A percentile compares a stretch with the other conserved stretches of the same genome.
Conservation (phyloP, 2,888 invertebrate species). For the Conops quadrifasciatus region DNA sequence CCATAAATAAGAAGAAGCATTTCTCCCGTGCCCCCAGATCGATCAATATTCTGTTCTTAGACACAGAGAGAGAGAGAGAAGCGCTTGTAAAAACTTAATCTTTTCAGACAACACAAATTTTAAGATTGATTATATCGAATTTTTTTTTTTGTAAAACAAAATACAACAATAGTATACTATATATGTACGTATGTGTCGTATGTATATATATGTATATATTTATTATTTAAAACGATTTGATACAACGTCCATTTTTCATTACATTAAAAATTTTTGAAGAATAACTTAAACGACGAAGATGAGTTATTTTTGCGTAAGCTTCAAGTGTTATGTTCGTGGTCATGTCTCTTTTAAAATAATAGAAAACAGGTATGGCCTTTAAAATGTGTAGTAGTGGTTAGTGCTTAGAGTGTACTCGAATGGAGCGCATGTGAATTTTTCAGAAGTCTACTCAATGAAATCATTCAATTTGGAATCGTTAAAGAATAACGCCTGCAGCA, state of each 20-base stretch:
- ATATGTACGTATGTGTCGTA: not conserved
- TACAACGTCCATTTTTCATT: slow-evolving; percentile 30
- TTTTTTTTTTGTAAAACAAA: no score
- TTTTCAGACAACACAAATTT: no score
- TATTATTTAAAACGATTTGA: slow-evolving; percentile 23
- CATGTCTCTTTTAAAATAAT: slow-evolving; percentile 22
- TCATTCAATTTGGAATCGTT: slow-evolving; percentile 40
- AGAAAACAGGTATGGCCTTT: slow-evolving; percentile 19
- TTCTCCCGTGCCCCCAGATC: no score
- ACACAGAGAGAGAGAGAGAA: no score
- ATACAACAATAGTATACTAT: no score
- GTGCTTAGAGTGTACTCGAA: slow-evolving; percentile 24
- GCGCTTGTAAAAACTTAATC: no score
- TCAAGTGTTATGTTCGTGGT: slow-evolving; percentile 13
- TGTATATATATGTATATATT: slow-evolving; percentile 23
- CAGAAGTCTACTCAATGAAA: slow-evolving; percentile 35
- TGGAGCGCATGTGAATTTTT: slow-evolving; percentile 38
- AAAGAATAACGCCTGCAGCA: slow-evolving; percentile 36
- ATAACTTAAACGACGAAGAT: slow-evolving; percentile 31
- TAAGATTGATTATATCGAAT: no score
- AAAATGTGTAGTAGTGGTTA: slow-evolving; percentile 19
- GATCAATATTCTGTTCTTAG: no score
- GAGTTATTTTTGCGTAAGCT: slow-evolving; percentile 18
- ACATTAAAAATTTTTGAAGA: slow-evolving; percentile 29
- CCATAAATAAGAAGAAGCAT: no score